These are phyloP conservation scores for Drosophila mercatorum DNA, from an alignment of 2,888 invertebrate species.

Conservation along the genomic window DNA sequence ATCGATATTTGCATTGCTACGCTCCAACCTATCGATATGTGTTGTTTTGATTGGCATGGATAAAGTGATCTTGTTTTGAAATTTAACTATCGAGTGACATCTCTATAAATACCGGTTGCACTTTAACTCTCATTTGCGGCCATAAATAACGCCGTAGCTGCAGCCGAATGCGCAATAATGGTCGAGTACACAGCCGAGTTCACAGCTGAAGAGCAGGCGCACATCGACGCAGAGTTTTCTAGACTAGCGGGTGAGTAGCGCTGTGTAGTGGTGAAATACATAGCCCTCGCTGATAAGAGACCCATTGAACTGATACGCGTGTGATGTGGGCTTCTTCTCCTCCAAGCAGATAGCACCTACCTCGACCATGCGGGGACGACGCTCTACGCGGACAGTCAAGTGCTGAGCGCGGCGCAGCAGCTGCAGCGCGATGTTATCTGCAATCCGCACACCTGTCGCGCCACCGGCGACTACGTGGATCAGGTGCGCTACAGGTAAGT, in stretches of 20 bases:
- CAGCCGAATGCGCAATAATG: constrained; percentile 29
- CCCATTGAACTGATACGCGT: constrained; percentile 1
- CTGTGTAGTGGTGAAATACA: constrained; percentile 29
- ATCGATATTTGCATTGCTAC: not conserved
- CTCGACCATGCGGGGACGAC: constrained; percentile 96
- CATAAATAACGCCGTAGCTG: constrained; percentile 25
- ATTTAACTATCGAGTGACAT: not conserved
- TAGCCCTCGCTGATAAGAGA: constrained; percentile 39
- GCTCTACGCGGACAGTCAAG: constrained; percentile 91
- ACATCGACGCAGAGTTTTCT: constrained; percentile 71
- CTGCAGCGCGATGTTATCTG: constrained; percentile 91
- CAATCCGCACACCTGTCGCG: constrained; percentile 95
- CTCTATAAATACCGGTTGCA: constrained; percentile 33
- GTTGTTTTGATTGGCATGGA: too few relatives aligned
- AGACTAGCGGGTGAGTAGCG: constrained; percentile 64
- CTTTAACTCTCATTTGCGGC: not conserved
- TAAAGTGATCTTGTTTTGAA: not conserved
- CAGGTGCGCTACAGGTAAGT: constrained; percentile 90
- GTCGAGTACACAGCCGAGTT: constrained; percentile 60
- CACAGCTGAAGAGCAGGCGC: constrained; percentile 52
- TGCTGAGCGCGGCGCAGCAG: constrained; percentile 88
- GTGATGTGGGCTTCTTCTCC: not conserved
- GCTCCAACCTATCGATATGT: constrained; percentile 2
- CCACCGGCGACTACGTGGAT: constrained; percentile 93
- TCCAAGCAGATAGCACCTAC: constrained; percentile 88